These are phyloP conservation scores for Spisula subtruncata DNA, from an alignment of 2,888 invertebrate genomes.

Conservation along the genomic window DNA sequence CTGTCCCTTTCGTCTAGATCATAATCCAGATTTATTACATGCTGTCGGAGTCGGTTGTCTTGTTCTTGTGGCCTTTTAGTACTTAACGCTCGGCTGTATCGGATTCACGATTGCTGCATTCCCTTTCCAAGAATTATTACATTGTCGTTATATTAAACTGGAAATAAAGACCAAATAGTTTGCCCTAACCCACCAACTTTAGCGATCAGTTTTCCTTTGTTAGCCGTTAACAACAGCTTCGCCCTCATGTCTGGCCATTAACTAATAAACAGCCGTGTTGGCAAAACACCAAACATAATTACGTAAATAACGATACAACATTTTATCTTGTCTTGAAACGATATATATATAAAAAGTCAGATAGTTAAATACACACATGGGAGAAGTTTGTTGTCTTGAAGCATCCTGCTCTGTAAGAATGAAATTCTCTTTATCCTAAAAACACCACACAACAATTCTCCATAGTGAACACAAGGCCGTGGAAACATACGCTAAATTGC, in stretches of 20 bases:
- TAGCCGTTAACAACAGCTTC: not conserved
- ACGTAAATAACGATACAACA: not conserved
- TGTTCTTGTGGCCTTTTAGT: too few relatives aligned
- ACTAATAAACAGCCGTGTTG: not conserved
- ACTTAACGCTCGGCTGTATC: too few relatives aligned
- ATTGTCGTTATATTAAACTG: too few relatives aligned
- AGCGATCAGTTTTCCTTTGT: not conserved
- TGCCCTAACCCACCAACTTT: not conserved
- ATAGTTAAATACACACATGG: not conserved
- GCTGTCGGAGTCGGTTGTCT: too few relatives aligned
- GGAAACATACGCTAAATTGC: not conserved
- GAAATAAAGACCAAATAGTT: not conserved
- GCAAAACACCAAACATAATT: conserved; percentile 14
- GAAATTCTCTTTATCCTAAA: conserved; percentile 14
- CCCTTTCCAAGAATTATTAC: too few relatives aligned
- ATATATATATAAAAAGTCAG: conserved; percentile 2
- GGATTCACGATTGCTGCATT: too few relatives aligned
- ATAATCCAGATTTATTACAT: too few relatives aligned
- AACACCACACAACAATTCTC: not conserved
- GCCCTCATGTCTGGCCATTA: conserved; percentile 8
- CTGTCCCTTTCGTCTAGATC: too few relatives aligned
- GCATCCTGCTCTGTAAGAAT: not conserved
- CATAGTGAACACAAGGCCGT: not conserved
- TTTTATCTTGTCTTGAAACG: conserved; percentile 14
- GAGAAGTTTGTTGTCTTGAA: not conserved